Conservation (phyloP, 2,797 vertebrate species). For the Sternotherus odoratus region DNA sequence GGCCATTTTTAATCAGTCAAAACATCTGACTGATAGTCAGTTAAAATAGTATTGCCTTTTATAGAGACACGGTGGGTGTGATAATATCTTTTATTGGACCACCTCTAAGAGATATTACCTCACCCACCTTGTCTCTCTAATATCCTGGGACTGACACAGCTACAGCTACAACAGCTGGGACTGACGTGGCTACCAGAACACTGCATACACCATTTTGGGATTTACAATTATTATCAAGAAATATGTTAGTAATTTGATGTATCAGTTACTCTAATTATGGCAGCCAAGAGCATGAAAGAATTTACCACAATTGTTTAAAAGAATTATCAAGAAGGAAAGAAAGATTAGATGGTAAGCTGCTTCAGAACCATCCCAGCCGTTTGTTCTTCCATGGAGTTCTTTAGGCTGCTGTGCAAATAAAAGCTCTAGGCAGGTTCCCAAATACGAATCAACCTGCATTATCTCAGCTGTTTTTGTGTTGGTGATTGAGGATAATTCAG, state of each 20-base stretch:
- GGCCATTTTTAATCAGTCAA: constrained; percentile 58
- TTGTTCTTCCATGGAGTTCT: not conserved
- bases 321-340: not conserved
- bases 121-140: not conserved
- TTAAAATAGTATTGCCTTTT: constrained; percentile 60
- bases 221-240: constrained; percentile 58
- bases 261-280: constrained; percentile 55
- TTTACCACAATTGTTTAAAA: not conserved
- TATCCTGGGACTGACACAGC: not conserved
- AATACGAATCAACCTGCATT: not conserved
- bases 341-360: not conserved
- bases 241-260: constrained; percentile 60
- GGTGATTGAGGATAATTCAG: not conserved
- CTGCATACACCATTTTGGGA: constrained; percentile 7
- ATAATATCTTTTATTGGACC: not conserved
- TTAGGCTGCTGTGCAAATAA: not conserved
- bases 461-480: not conserved
- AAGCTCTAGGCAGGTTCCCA: not conserved
- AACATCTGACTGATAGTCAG: constrained; percentile 49
- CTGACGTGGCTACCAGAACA: not conserved
- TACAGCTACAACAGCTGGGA: not conserved
- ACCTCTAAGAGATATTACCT: not conserved
- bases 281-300: constrained; percentile 38
- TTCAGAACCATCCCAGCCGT: not conserved
- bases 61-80: not conserved